phyloP scores from a whole-genome alignment of 2,797 vertebrate species.

The Miichthys miiuy region DNA sequence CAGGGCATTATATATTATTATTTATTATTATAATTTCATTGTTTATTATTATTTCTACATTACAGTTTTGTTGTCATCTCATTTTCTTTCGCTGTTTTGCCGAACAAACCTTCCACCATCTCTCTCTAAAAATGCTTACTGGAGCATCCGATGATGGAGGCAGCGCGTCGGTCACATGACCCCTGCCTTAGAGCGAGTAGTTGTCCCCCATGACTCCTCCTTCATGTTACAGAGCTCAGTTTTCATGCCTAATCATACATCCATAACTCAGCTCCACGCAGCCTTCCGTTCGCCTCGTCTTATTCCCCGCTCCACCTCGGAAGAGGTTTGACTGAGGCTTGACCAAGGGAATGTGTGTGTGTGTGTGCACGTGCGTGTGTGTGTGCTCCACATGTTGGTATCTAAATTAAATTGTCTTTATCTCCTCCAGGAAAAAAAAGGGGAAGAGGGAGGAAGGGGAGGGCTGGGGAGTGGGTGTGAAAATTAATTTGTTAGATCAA shows the following conservation, averaged over 20 bases:
- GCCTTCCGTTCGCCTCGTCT: slow-evolving; percentile 26
- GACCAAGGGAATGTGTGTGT: slow-evolving; percentile 58
- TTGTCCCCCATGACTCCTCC: neutral
- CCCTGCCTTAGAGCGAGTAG: neutral
- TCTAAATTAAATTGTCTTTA: slow-evolving; percentile 92
- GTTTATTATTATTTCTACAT: neutral
- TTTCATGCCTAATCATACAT: neutral
- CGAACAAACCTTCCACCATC: neutral
- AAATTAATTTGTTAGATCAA: slow-evolving; percentile 91
- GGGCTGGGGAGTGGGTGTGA: slow-evolving; percentile 68
- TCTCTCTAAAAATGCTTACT: neutral
- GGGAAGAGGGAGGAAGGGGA: slow-evolving; percentile 60
- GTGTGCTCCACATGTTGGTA: slow-evolving; percentile 76
- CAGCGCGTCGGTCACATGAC: neutral
- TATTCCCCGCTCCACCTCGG: slow-evolving; percentile 27
- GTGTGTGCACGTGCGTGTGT: slow-evolving; percentile 12
- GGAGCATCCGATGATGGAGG: neutral
- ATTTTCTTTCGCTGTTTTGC: neutral
- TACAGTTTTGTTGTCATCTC: neutral
- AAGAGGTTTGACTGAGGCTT: slow-evolving; percentile 58
- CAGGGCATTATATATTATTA: neutral
- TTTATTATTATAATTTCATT: neutral
- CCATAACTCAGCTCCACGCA: neutral
- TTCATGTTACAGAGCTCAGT: neutral
- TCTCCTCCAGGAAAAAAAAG: slow-evolving; percentile 80